Percentiles rank a stretch among this genome's conserved stretches.
Evolutionary conservation across 2,888 invertebrate species (phyloP).

Genomic region (Schrankia costaestrigalis): DNA sequence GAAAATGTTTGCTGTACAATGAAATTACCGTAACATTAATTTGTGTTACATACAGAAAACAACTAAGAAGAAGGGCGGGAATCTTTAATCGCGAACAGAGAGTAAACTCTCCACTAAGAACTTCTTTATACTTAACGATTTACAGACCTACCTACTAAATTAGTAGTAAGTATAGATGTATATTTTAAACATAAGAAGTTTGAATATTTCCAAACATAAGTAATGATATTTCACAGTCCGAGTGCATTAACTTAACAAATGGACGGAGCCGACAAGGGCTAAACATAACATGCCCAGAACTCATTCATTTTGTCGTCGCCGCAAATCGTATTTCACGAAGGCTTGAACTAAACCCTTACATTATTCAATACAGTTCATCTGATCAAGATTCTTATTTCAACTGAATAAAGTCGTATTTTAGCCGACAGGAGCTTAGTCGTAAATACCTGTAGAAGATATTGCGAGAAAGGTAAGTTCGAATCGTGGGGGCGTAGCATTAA

Average conservation of each 20-base stretch:
- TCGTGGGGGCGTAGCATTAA: constrained; percentile 69
- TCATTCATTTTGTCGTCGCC: constrained; percentile 52
- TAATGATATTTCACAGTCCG: constrained; percentile 22
- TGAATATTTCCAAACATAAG: constrained; percentile 9
- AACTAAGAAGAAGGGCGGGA: too few relatives aligned
- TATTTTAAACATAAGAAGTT: too few relatives aligned
- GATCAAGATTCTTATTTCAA: constrained; percentile 18
- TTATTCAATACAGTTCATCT: constrained; percentile 18
- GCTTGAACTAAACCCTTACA: constrained; percentile 31
- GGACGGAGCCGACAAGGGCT: constrained; percentile 37
- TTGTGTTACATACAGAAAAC: too few relatives aligned
- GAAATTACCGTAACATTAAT: too few relatives aligned
- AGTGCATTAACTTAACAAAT: constrained; percentile 34
- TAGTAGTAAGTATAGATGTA: too few relatives aligned
- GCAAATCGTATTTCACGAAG: constrained; percentile 47
- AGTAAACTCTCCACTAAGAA: too few relatives aligned
- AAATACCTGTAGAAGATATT: constrained; percentile 44
- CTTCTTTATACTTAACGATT: too few relatives aligned
- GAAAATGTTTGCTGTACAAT: neutral
- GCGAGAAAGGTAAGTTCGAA: constrained; percentile 43
- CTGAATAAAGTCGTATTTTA: constrained; percentile 18
- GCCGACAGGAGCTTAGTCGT: constrained; percentile 16
- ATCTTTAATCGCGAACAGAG: too few relatives aligned
- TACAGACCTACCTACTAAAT: too few relatives aligned
- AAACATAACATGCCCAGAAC: constrained; percentile 45